These are phyloP conservation scores for Octonoba sinensis DNA, from an alignment of 2,888 invertebrate species.

Conservation along the genomic window DNA sequence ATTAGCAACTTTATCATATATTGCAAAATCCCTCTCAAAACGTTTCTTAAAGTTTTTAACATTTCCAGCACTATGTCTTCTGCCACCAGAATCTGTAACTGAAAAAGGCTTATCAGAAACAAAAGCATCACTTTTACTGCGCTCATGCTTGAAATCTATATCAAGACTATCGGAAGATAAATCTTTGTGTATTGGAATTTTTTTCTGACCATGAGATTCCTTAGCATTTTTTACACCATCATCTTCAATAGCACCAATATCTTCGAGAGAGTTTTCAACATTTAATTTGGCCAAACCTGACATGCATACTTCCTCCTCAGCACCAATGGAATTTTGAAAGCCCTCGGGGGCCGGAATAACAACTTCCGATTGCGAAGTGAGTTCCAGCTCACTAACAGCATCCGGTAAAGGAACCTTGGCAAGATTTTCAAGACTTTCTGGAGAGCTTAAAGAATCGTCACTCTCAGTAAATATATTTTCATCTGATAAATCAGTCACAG, in stretches of 20 bases:
- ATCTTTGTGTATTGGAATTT: constrained; percentile 32
- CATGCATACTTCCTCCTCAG: constrained; percentile 47
- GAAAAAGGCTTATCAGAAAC: constrained; percentile 42
- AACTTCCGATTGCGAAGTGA: constrained; percentile 53
- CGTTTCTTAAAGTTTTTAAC: constrained; percentile 91
- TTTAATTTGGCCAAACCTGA: constrained; percentile 38
- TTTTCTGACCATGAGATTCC: constrained; percentile 3
- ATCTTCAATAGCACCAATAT: constrained; percentile 36
- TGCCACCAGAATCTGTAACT: constrained; percentile 80
- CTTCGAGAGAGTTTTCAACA: constrained; percentile 26
- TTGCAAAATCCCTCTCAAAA: constrained; percentile 80
- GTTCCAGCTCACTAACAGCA: constrained; percentile 39
- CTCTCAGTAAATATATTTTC: constrained; percentile 58
- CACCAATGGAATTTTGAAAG: constrained; percentile 54
- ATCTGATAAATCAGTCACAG: constrained; percentile 53
- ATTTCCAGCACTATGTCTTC: constrained; percentile 90
- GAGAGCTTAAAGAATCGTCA: constrained; percentile 52
- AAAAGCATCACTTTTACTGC: constrained; percentile 61
- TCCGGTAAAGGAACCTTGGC: constrained; percentile 38
- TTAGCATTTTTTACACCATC: constrained; percentile 39
- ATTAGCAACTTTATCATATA: constrained; percentile 62
- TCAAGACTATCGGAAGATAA: constrained; percentile 17
- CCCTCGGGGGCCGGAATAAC: constrained; percentile 61
- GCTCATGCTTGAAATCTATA: constrained; percentile 48
- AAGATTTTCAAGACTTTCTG: constrained; percentile 38